Evolutionary conservation across 2,113 vertebrate genomes (phyloP).

Genomic region (Cyprinodon tularosa): DNA sequence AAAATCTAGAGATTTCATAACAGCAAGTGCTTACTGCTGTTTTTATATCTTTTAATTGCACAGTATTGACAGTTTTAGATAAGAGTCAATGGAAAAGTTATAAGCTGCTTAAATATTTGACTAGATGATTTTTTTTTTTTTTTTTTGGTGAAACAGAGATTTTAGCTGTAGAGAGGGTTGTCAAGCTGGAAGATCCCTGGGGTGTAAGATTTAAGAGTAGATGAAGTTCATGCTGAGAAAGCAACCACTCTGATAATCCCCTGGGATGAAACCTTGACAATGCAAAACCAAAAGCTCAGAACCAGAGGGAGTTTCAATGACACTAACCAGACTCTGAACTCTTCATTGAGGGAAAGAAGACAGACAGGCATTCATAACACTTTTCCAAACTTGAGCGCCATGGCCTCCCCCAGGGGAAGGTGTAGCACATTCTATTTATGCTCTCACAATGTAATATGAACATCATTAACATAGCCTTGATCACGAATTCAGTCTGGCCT

Average conservation of each 20-base stretch:
- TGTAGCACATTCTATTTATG: conserved; percentile 59
- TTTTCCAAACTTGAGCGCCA: conserved; percentile 45
- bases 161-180: conserved; percentile 10
- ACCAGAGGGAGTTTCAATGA: conserved; percentile 56
- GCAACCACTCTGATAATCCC: conserved; percentile 18
- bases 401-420: conserved; percentile 45
- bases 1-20: not conserved
- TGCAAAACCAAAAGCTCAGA: conserved; percentile 42
- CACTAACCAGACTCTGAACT: conserved; percentile 62
- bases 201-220: conserved; percentile 31
- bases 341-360: conserved; percentile 38
- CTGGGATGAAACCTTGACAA: conserved; percentile 54
- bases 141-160: not conserved
- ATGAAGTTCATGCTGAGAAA: conserved; percentile 44
- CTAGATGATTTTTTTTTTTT: not conserved
- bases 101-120: no score
- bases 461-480: conserved; percentile 67
- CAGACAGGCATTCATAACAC: conserved; percentile 49
- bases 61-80: not conserved
- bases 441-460: conserved; percentile 60
- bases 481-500: conserved; percentile 65
- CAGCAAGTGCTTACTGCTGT: not conserved
- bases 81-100: no score
- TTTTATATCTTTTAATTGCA: not conserved
- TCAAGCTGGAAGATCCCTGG: conserved; percentile 23